These are phyloP conservation scores for Chlamydotis undulata DNA, from an alignment of 2,113 vertebrate genomes.

Conservation along the genomic window DNA sequence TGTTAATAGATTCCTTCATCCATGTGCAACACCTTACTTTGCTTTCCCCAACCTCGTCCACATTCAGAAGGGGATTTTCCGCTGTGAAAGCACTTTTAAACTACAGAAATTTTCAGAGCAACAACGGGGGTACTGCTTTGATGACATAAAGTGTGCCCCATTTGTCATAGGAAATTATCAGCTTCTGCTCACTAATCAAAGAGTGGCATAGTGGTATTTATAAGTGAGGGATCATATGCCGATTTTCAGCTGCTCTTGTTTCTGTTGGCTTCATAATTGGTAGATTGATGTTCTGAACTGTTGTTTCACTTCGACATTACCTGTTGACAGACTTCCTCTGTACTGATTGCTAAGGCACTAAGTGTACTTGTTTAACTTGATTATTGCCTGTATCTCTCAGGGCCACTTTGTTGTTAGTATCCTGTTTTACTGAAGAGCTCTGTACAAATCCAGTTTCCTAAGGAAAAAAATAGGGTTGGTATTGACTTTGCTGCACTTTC, in stretches of 20 bases:
- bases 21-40: not conserved
- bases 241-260: not conserved
- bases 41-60: not conserved
- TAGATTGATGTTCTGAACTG: not conserved
- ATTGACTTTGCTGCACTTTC: not conserved
- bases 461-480: not conserved
- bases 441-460: not conserved
- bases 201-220: not conserved
- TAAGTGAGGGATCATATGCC: not conserved
- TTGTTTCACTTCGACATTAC: not conserved
- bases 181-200: not conserved
- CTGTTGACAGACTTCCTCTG: constrained; percentile 4
- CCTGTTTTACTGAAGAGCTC: not conserved
- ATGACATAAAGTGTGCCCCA: not conserved
- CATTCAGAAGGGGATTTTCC: not conserved
- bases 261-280: not conserved
- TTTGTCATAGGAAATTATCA: not conserved
- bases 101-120: not conserved
- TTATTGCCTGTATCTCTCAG: not conserved
- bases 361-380: not conserved
- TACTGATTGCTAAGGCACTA: not conserved
- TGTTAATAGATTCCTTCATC: constrained; percentile 1
- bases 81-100: not conserved
- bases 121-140: not conserved
- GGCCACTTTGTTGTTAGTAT: not conserved